Evolutionary conservation across 2,888 invertebrate genomes (phyloP).

Genomic region (Amphimallon solstitiale): DNA sequence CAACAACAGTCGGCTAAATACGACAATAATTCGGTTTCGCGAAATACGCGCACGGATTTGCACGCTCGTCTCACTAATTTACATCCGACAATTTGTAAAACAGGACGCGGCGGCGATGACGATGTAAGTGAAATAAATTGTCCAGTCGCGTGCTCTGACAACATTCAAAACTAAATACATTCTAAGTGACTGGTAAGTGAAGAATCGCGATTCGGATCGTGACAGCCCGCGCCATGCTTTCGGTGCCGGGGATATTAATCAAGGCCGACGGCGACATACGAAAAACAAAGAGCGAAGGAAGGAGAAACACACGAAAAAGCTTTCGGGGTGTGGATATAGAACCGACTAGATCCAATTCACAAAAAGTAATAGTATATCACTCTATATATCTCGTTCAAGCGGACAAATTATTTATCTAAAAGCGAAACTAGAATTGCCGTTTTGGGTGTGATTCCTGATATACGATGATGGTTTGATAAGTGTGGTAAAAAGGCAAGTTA

Average conservation of each 20-base stretch:
- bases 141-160: conserved; percentile 55
- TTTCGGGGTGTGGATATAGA: neutral
- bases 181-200: conserved; percentile 56
- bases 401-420: no score
- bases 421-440: no score
- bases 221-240: conserved; percentile 57
- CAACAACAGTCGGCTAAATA: neutral
- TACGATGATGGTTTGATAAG: no score
- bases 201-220: conserved; percentile 56
- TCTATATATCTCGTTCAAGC: no score
- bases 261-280: conserved; percentile 43
- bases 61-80: conserved; percentile 17
- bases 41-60: conserved; percentile 3
- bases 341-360: neutral
- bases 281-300: conserved; percentile 36
- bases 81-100: conserved; percentile 8
- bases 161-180: conserved; percentile 55
- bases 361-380: neutral
- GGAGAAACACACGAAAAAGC: conserved; percentile 26
- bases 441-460: no score
- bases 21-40: conserved; percentile 1
- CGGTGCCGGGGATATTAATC: conserved; percentile 54
- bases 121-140: conserved; percentile 58
- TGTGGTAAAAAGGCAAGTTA: no score
- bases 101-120: conserved; percentile 44